These are phyloP conservation scores for Malurus alboscapulatus DNA, from an alignment of 2,113 vertebrate species.

Conservation along the genomic window DNA sequence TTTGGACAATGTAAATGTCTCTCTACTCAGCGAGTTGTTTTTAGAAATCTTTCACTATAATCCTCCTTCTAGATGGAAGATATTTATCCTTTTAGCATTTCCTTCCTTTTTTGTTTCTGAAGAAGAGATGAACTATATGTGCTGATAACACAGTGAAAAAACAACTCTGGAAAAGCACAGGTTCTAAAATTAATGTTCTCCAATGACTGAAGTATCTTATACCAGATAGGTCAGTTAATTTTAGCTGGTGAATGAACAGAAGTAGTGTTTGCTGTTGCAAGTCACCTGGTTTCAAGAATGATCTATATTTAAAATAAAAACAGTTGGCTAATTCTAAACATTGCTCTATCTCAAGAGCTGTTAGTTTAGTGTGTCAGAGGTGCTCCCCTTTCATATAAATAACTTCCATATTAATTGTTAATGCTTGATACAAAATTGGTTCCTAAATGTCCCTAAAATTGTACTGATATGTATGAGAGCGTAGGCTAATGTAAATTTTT, in stretches of 20 bases:
- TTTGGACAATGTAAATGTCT: constrained; percentile 3
- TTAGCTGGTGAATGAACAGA: background rate
- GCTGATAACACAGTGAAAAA: background rate
- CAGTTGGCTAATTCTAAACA: background rate
- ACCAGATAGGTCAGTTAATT: background rate
- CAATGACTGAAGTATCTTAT: background rate
- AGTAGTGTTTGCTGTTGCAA: background rate
- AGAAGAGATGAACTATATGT: background rate
- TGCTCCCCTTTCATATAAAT: background rate
- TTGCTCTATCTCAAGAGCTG: background rate
- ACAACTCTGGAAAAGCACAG: background rate
- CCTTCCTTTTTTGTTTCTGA: background rate
- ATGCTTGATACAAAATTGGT: background rate
- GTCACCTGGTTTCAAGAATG: background rate
- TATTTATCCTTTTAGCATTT: constrained; percentile 15
- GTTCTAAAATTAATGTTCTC: background rate
- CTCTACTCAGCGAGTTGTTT: background rate
- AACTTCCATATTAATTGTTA: background rate
- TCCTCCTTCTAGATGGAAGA: background rate
- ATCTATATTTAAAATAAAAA: background rate
- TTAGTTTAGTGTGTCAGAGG: background rate
- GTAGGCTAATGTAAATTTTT: background rate
- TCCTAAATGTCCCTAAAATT: background rate
- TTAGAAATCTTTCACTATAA: constrained; percentile 2
- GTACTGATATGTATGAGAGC: background rate